Evolutionary conservation across 2,113 vertebrate genomes (phyloP).

Genomic region (Brachyistius frenatus): DNA sequence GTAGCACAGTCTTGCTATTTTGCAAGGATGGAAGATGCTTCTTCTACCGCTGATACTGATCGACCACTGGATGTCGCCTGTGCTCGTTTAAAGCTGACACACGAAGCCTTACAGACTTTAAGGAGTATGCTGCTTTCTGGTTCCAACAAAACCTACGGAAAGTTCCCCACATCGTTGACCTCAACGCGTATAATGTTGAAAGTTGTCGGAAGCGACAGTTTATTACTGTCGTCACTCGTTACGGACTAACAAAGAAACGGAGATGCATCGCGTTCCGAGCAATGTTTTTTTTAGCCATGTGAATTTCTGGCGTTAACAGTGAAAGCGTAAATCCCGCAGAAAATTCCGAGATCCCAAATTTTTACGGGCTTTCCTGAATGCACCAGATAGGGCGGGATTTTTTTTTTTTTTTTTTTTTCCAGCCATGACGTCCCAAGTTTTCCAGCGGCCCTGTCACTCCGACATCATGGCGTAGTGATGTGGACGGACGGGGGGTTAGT

Average conservation of each 20-base stretch:
- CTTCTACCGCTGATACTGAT: background rate
- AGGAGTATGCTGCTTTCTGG: constrained; percentile 16
- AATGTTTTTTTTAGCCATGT: background rate
- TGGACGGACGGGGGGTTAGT: constrained; percentile 29
- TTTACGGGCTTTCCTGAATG: background rate
- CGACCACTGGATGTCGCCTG: constrained; percentile 51
- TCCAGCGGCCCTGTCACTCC: constrained; percentile 65
- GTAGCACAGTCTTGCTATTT: no score
- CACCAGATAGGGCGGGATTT: constrained; percentile 70
- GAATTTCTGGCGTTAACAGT: background rate
- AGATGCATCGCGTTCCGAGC: no score
- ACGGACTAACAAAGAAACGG: background rate
- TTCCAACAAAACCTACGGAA: background rate
- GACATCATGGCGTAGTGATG: constrained; percentile 86
- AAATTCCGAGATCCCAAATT: background rate
- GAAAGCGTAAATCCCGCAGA: fast-evolving
- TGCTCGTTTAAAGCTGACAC: background rate
- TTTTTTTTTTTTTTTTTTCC: constrained; percentile 22
- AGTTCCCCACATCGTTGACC: no score
- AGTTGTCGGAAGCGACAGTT: background rate
- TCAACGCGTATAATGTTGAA: no score
- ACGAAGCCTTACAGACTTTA: constrained; percentile 6
- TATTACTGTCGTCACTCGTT: background rate
- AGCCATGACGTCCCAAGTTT: constrained; percentile 75
- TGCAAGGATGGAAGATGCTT: background rate